Percentiles rank a stretch among this genome's conserved stretches.
phyloP scores from a whole-genome alignment of 1,140 invertebrate genomes.

The Druon quercuslanigerum region DNA sequence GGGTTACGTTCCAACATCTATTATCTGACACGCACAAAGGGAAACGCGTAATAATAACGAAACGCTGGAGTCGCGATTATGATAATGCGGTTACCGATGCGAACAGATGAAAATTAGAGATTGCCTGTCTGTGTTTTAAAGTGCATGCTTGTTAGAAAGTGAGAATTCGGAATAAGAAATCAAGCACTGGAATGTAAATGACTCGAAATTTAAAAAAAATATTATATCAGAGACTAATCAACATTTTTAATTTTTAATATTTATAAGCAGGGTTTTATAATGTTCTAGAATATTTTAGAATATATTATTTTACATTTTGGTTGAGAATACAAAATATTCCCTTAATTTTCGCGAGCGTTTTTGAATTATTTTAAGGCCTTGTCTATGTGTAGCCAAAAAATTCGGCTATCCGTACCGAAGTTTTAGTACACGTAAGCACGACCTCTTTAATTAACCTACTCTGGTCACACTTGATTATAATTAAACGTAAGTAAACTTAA shows the following conservation, averaged over 20 bases:
- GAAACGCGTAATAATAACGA: background rate
- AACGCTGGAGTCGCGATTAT: slow-evolving; percentile 11
- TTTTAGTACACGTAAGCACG: no score
- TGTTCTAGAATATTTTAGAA: no score
- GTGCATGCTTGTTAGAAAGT: slow-evolving; percentile 2
- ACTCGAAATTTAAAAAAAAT: background rate
- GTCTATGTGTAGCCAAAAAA: no score
- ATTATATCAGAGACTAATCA: background rate
- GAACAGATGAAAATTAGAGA: slow-evolving; percentile 23
- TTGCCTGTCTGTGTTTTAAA: background rate
- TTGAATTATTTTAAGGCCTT: no score
- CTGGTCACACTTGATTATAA: no score
- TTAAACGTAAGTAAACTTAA: no score
- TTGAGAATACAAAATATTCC: no score
- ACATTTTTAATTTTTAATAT: background rate
- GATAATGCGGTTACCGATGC: slow-evolving; percentile 1
- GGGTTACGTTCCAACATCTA: background rate
- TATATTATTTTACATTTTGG: no score
- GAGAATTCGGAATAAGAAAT: background rate
- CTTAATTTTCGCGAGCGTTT: no score
- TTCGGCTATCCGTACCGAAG: no score
- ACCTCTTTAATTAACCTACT: no score
- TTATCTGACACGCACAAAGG: slow-evolving; percentile 16
- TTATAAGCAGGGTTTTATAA: background rate
- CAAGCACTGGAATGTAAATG: background rate